Base-by-base conservation (phyloP, 2,797 vertebrate species). In the Eutrigla gurnardus region DNA sequence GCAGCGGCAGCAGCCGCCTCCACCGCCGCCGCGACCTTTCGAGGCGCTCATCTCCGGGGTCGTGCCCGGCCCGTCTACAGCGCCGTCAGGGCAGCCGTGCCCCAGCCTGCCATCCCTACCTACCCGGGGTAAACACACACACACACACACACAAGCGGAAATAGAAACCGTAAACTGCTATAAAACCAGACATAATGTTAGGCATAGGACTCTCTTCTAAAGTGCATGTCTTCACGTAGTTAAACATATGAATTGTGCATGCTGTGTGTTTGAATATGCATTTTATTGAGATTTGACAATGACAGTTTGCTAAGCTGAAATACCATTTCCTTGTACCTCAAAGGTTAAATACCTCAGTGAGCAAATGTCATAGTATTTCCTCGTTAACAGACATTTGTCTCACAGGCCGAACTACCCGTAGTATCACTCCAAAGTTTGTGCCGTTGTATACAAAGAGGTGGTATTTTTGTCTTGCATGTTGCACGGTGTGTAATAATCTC, bases 11-110 rank as follows among this genome's bases (percentile, higher is more conserved):
- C 95, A 0, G 94, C 94, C 0, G 92, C 94, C 6, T 95, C 97
- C 75, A 95, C 97, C 76, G 96, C 96, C 0, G 97, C 97, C 2
- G 97, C 97, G 2, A 96, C 97, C 3, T 97, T 98, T 87, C 95
- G 97, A 82, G 97, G 97, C 17, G 96, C 97, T 87, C 97, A 98
- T 65, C 96, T 99, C 88, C 95, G 98, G 84, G 98, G 97, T 84
- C 96, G 98, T 52, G 97, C 97, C 63, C 96, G 98, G 86, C 97
- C 97, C 3, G 96, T 99, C 62, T 99, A 99, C 60, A 96, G 98
- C 52, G 96, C 98, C 17, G 97, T 99, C 63, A 95, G 98, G 78
- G 97, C 98, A 1, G 94, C 95, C 18, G 96, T 99, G 80, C 98
- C 97, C 70, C 98, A 98, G 75, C 92, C 96, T 4, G 95, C 97